phyloP scores from a whole-genome alignment of 2,888 invertebrate species.

The Macaria notata region DNA sequence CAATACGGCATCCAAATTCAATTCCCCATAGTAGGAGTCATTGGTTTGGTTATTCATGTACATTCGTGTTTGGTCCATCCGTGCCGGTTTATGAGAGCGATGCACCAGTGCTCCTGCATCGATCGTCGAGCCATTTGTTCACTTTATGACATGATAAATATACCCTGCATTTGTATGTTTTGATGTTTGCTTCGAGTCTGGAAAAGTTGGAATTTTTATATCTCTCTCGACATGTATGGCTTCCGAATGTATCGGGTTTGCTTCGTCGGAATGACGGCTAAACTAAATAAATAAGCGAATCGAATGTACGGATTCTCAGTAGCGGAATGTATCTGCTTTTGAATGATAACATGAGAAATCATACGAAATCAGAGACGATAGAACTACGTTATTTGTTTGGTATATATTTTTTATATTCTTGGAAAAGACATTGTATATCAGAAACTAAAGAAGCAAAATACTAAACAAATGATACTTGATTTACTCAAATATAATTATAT shows the following conservation, averaged over 20 bases:
- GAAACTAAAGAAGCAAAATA: too few species aligned
- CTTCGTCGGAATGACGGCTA: slow-evolving; percentile 1
- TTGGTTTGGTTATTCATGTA: slow-evolving; percentile 24
- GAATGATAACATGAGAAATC: too few species aligned
- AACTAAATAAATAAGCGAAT: slow-evolving; percentile 1
- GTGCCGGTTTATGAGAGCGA: slow-evolving; percentile 36
- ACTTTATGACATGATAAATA: slow-evolving; percentile 27
- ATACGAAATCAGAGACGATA: too few species aligned
- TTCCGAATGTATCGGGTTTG: slow-evolving; percentile 11
- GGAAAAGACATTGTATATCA: too few species aligned
- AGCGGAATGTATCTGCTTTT: too few species aligned
- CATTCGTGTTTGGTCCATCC: slow-evolving; percentile 24
- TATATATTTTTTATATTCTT: too few species aligned
- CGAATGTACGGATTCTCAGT: not conserved
- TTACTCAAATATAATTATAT: too few species aligned
- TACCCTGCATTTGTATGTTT: slow-evolving; percentile 25
- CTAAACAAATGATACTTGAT: too few species aligned
- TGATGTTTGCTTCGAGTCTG: slow-evolving; percentile 20
- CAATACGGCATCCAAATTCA: slow-evolving; percentile 25
- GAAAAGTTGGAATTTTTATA: slow-evolving; percentile 16
- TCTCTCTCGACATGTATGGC: slow-evolving; percentile 9
- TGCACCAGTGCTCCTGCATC: slow-evolving; percentile 33
- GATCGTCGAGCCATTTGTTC: slow-evolving; percentile 29
- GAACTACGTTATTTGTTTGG: too few species aligned
- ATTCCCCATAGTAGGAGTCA: slow-evolving; percentile 26